Percentiles rank a stretch among this genome's conserved stretches.
Evolutionary conservation across 1,140 invertebrate genomes (phyloP).

Genomic region (Pemphigus obesinymphae): DNA sequence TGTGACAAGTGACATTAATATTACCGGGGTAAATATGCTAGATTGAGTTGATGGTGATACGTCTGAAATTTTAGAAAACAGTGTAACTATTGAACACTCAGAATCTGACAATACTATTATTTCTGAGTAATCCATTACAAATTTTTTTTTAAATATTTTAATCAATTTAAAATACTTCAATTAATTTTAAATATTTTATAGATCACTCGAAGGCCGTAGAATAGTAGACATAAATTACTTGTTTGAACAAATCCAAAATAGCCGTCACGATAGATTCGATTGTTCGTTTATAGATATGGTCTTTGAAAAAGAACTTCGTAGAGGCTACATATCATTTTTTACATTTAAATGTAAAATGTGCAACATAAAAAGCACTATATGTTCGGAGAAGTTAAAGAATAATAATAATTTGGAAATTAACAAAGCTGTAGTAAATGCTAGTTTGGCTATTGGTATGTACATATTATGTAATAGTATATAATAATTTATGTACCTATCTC

Average conservation of each 20-base stretch:
- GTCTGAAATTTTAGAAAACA: too few relatives aligned
- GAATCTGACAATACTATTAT: too few relatives aligned
- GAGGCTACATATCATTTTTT: background rate
- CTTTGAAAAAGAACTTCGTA: background rate
- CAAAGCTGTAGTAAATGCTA: too few relatives aligned
- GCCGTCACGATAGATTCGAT: background rate
- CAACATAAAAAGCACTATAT: background rate
- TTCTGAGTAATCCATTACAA: too few relatives aligned
- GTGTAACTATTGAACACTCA: too few relatives aligned
- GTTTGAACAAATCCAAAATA: background rate
- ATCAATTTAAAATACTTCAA: too few relatives aligned
- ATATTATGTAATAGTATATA: too few relatives aligned
- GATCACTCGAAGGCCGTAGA: background rate
- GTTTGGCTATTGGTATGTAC: slow-evolving; percentile 6
- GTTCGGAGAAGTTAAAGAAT: background rate
- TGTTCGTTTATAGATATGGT: background rate
- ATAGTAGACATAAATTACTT: background rate
- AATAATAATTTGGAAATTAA: background rate
- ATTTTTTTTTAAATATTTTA: too few relatives aligned
- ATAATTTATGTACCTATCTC: too few relatives aligned
- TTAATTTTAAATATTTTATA: background rate
- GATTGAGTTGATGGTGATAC: too few relatives aligned
- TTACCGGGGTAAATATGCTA: too few relatives aligned
- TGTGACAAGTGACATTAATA: too few relatives aligned
- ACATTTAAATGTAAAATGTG: slow-evolving; percentile 4